A percentile compares a stretch with the other conserved stretches of the same genome.
Conservation (phyloP, 2,797 vertebrate genomes). For the Lutjanus campechanus region DNA sequence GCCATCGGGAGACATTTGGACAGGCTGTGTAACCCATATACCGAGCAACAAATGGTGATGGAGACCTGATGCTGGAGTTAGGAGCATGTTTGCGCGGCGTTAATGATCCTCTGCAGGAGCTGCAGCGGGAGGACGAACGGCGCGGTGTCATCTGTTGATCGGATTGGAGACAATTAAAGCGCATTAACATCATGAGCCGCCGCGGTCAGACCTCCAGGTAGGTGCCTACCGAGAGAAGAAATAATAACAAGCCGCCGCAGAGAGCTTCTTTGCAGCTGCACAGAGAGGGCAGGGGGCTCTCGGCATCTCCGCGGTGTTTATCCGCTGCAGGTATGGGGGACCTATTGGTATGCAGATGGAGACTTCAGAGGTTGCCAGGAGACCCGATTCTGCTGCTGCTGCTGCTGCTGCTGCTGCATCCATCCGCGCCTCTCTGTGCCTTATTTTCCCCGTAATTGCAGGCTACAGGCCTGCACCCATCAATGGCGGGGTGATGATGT, state of each 20-base stretch:
- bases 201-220: constrained; percentile 77
- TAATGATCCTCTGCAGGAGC: constrained; percentile 37
- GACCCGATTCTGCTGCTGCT: constrained; percentile 27
- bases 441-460: constrained; percentile 49
- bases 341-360: constrained; percentile 76
- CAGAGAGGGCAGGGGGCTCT: background rate
- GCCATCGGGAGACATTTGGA: constrained; percentile 78
- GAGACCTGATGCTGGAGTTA: constrained; percentile 48
- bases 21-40: constrained; percentile 73
- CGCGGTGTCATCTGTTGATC: constrained; percentile 76
- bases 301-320: constrained; percentile 15
- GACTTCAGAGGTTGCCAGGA: constrained; percentile 76
- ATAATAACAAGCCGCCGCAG: background rate
- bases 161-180: constrained; percentile 71
- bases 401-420: constrained; percentile 50
- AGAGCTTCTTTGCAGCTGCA: constrained; percentile 16
- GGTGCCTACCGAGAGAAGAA: constrained; percentile 13
- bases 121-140: constrained; percentile 48
- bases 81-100: constrained; percentile 45
- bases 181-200: constrained; percentile 73
- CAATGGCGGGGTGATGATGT: constrained; percentile 52
- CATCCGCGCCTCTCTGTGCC: constrained; percentile 22
- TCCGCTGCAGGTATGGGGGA: constrained; percentile 51
- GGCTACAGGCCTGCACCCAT: constrained; percentile 53
- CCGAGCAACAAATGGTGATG: constrained; percentile 70